phyloP scores from a whole-genome alignment of 1,140 invertebrate species.

The Drosophila sproati region DNA sequence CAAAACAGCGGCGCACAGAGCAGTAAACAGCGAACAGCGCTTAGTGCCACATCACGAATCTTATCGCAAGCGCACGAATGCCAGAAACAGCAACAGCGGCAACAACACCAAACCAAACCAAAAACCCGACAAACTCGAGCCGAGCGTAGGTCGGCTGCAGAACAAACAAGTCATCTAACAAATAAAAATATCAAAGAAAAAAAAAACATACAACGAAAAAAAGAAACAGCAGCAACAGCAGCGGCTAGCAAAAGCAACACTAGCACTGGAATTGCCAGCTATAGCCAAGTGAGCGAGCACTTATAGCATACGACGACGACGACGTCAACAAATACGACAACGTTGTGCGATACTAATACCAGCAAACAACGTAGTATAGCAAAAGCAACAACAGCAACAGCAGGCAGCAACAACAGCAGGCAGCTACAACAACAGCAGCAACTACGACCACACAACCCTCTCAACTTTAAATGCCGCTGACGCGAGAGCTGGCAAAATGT shows the following conservation, averaged over 20 bases:
- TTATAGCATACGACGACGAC: conserved; percentile 72
- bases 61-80: conserved; percentile 73
- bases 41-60: conserved; percentile 82
- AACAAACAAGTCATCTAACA: conserved; percentile 79
- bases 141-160: conserved; percentile 69
- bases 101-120: conserved; percentile 41
- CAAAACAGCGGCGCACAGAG: conserved; percentile 76
- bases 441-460: conserved; percentile 62
- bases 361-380: not conserved
- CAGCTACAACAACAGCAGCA: conserved; percentile 22
- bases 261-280: conserved; percentile 36
- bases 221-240: conserved; percentile 32
- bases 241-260: conserved; percentile 34
- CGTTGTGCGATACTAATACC: conserved; percentile 56
- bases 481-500: conserved; percentile 63
- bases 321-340: conserved; percentile 68
- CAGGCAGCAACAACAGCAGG: conserved; percentile 24
- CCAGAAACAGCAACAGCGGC: conserved; percentile 40
- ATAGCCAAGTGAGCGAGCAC: conserved; percentile 64
- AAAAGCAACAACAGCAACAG: conserved; percentile 20
- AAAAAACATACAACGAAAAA: conserved; percentile 21
- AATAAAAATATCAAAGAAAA: conserved; percentile 45
- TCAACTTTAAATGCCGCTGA: conserved; percentile 40
- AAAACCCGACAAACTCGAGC: conserved; percentile 58
- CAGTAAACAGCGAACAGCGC: conserved; percentile 81